Evolutionary conservation across 1,140 invertebrate species (phyloP).

Genomic region (Pissodes strobi): DNA sequence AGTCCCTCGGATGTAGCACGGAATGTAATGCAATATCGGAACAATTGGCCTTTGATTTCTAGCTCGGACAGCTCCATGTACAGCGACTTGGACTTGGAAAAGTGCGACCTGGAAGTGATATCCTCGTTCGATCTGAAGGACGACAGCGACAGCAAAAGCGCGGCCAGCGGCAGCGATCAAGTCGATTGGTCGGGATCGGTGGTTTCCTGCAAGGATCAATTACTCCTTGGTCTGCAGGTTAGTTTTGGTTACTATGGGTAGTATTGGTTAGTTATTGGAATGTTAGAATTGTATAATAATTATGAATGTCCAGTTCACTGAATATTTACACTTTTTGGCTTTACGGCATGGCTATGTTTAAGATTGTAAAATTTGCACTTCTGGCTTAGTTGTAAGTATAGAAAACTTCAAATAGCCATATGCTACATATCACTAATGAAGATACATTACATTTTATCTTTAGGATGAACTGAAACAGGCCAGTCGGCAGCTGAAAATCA

Average conservation of each 20-base stretch:
- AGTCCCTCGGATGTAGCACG: too few relatives aligned
- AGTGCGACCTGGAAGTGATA: conserved; percentile 32
- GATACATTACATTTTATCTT: too few relatives aligned
- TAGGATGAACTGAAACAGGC: conserved; percentile 68
- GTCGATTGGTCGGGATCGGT: conserved; percentile 57
- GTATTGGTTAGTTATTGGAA: too few relatives aligned
- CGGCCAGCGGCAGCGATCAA: conserved; percentile 31
- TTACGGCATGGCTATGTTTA: too few relatives aligned
- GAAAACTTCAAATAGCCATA: too few relatives aligned
- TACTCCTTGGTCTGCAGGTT: conserved; percentile 59
- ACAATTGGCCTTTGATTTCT: conserved; percentile 4
- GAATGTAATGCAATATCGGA: too few relatives aligned
- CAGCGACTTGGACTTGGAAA: conserved; percentile 48
- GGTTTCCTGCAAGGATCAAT: conserved; percentile 66
- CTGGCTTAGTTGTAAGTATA: too few relatives aligned
- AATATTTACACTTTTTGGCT: too few relatives aligned
- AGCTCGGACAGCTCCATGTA: conserved; percentile 51
- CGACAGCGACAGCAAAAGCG: conserved; percentile 37
- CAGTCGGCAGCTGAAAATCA: conserved; percentile 70
- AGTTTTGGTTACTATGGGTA: conserved; percentile 64
- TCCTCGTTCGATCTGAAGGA: conserved; percentile 34
- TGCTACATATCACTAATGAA: too few relatives aligned
- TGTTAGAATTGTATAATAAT: too few relatives aligned
- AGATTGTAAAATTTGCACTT: too few relatives aligned
- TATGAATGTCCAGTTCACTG: too few relatives aligned